Conservation (phyloP, 2,888 invertebrate genomes). For the Cyclophora albipunctata region DNA sequence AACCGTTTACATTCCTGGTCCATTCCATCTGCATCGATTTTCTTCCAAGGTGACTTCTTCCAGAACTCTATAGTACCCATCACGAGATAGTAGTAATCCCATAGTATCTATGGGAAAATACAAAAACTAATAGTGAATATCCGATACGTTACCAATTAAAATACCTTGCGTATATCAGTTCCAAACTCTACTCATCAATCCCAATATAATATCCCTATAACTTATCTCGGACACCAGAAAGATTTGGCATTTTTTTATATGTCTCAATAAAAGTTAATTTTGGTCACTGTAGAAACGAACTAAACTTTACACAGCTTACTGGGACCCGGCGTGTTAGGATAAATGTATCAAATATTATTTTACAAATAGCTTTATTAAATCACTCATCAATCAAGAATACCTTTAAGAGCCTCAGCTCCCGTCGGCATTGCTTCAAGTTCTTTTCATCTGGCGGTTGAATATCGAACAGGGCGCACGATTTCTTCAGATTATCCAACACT, state of each 20-base stretch:
- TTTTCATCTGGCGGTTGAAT: slow-evolving; percentile 89
- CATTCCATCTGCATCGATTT: slow-evolving; percentile 95
- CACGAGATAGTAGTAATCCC: slow-evolving; percentile 92
- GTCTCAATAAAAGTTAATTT: no score
- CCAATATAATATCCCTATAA: no score
- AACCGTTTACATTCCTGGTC: slow-evolving; percentile 96
- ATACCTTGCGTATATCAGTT: no score
- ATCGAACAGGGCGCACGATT: slow-evolving; percentile 89
- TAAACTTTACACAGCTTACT: no score
- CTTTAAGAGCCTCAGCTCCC: slow-evolving; percentile 85
- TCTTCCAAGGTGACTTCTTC: slow-evolving; percentile 95
- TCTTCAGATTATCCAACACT: slow-evolving; percentile 78
- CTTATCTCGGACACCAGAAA: no score
- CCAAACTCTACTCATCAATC: no score
- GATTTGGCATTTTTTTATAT: no score
- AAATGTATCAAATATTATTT: background rate
- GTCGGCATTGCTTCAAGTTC: slow-evolving; percentile 82
- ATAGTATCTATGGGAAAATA: slow-evolving; percentile 77
- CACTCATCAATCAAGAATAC: slow-evolving; percentile 23
- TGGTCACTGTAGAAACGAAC: no score
- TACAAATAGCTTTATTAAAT: background rate
- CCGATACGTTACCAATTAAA: no score
- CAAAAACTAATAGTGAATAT: background rate
- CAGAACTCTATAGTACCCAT: slow-evolving; percentile 90
- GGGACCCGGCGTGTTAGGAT: background rate